phyloP scores from a whole-genome alignment of 2,888 invertebrate genomes.

The Sarcophaga variegata region DNA sequence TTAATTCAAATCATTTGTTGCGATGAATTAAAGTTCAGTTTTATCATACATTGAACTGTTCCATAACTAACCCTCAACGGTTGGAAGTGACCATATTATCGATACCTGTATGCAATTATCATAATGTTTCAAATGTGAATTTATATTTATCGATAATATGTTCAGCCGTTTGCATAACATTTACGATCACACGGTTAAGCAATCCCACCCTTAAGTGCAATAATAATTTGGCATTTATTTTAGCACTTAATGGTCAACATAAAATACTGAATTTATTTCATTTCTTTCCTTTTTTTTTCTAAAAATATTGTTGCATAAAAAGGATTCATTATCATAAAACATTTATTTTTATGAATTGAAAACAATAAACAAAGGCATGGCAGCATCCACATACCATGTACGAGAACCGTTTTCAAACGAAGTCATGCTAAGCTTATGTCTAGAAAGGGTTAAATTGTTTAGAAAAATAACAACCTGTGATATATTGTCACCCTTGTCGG shows the following conservation, averaged over 20 bases:
- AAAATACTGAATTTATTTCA: constrained; percentile 78
- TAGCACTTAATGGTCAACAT: constrained; percentile 77
- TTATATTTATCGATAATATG: not conserved
- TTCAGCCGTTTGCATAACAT: not conserved
- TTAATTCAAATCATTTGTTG: too few relatives aligned
- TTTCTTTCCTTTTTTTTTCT: constrained; percentile 59
- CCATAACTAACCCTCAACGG: too few relatives aligned
- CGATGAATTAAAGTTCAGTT: too few relatives aligned
- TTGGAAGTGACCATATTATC: too few relatives aligned
- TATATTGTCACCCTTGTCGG: constrained; percentile 68
- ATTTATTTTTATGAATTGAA: constrained; percentile 64
- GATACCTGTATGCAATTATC: too few relatives aligned
- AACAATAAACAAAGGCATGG: constrained; percentile 41
- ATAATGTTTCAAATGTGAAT: not conserved
- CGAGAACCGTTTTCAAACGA: constrained; percentile 25
- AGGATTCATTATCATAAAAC: constrained; percentile 71
- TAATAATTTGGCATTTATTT: constrained; percentile 78
- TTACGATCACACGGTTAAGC: constrained; percentile 29
- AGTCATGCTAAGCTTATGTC: not conserved
- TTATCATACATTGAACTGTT: too few relatives aligned
- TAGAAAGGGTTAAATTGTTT: constrained; percentile 69
- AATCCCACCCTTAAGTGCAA: constrained; percentile 73
- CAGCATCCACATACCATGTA: constrained; percentile 15
- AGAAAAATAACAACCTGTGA: constrained; percentile 64
- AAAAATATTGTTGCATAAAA: constrained; percentile 34